phyloP scores from a whole-genome alignment of 2,113 vertebrate species.

The Polyodon spathula region DNA sequence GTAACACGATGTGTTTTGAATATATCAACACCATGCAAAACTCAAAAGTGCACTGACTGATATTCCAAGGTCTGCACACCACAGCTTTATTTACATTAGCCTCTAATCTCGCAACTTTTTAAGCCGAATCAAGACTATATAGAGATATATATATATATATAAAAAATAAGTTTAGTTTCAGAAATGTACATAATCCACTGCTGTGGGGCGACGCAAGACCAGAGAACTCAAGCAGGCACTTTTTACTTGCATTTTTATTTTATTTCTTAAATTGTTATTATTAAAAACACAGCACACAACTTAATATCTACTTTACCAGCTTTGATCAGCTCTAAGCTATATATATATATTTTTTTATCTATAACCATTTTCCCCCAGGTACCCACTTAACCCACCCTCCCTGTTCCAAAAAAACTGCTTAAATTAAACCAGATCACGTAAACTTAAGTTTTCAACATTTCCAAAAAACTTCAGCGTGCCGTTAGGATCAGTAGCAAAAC shows the following conservation, averaged over 20 bases:
- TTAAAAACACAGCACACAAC: conserved; percentile 57
- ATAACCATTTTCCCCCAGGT: not conserved
- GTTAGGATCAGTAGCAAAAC: conserved; percentile 10
- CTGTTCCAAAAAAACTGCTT: conserved; percentile 8
- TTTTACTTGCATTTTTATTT: conserved; percentile 30
- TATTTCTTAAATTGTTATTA: conserved; percentile 47
- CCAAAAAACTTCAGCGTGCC: conserved; percentile 1
- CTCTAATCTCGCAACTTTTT: conserved; percentile 2
- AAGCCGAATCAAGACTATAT: conserved; percentile 17
- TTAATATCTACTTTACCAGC: conserved; percentile 48
- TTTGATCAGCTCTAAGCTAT: conserved; percentile 21
- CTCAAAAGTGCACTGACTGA: conserved; percentile 27
- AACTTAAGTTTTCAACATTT: conserved; percentile 3
- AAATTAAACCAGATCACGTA: conserved; percentile 8
- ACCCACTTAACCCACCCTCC: conserved; percentile 8
- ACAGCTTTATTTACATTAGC: conserved; percentile 16
- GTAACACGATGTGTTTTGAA: conserved; percentile 32
- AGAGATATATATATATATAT: conserved; percentile 17
- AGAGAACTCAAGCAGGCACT: conserved; percentile 24
- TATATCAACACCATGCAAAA: conserved; percentile 53
- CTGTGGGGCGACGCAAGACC: conserved; percentile 2
- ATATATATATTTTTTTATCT: conserved; percentile 18
- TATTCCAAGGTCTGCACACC: conserved; percentile 16
- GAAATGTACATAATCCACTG: conserved; percentile 14
- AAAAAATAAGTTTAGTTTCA: conserved; percentile 26